Evolutionary conservation across 1,140 invertebrate genomes (phyloP).

Genomic region (Triops cancriformis): DNA sequence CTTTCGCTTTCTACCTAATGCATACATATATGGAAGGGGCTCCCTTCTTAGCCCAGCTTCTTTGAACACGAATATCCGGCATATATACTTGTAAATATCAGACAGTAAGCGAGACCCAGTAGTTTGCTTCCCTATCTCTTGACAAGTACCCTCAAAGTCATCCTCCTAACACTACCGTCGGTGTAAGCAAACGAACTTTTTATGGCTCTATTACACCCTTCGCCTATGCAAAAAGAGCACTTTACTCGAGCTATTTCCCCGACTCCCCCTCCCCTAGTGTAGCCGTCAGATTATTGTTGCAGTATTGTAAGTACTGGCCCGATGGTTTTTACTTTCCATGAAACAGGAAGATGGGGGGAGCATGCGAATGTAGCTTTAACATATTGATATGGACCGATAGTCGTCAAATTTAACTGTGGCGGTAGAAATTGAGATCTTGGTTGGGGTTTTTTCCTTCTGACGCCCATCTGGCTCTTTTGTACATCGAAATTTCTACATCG

Average conservation of each 20-base stretch:
- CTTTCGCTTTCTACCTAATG: background rate
- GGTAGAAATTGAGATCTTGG: background rate
- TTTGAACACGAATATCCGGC: background rate
- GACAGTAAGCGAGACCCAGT: background rate
- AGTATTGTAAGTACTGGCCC: background rate
- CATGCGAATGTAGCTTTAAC: background rate
- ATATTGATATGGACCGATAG: slow-evolving; percentile 9
- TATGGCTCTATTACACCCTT: background rate
- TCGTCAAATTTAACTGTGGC: background rate
- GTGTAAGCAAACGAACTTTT: background rate
- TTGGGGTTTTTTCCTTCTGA: background rate
- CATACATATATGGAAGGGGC: background rate
- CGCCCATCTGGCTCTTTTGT: too few relatives aligned
- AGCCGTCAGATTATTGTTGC: background rate
- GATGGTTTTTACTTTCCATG: background rate
- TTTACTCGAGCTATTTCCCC: background rate
- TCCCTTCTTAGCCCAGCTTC: background rate
- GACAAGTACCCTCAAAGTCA: background rate
- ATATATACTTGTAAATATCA: background rate
- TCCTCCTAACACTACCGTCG: background rate
- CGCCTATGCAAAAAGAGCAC: background rate
- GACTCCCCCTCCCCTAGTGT: background rate
- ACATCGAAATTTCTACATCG: too few relatives aligned
- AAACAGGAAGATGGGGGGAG: background rate
- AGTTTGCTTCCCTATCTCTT: background rate